phyloP scores from a whole-genome alignment of 2,797 vertebrate species.

The Harpagifer antarcticus region DNA sequence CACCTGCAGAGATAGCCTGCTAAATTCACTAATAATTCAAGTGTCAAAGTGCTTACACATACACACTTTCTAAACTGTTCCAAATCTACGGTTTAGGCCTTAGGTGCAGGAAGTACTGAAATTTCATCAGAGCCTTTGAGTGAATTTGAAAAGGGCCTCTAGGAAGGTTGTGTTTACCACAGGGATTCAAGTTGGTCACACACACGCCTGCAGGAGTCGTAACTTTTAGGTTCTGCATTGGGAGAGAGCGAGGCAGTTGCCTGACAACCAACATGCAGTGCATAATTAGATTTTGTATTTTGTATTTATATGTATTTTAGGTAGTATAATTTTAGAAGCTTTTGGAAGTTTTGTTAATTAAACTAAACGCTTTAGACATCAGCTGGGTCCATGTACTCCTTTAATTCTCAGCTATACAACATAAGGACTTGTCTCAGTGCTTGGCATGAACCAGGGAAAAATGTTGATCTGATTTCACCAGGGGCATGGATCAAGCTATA shows the following conservation, averaged over 20 bases:
- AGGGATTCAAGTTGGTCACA: constrained; percentile 8
- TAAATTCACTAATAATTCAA: constrained; percentile 52
- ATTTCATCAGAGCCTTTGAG: constrained; percentile 37
- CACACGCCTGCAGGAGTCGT: background rate
- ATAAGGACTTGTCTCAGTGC: constrained; percentile 27
- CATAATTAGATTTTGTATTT: constrained; percentile 9
- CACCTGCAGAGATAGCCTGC: constrained; percentile 40
- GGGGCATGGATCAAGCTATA: constrained; percentile 52
- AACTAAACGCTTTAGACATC: constrained; percentile 18
- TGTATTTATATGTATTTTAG: background rate
- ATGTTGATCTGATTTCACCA: constrained; percentile 59
- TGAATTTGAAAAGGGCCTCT: constrained; percentile 35
- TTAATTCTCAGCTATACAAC: constrained; percentile 18
- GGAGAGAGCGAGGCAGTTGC: background rate
- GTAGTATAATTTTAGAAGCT: background rate
- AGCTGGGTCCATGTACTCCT: constrained; percentile 10
- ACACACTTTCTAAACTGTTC: constrained; percentile 6
- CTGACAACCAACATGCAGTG: constrained; percentile 12
- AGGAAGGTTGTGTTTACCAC: constrained; percentile 24
- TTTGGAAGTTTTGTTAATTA: constrained; percentile 17
- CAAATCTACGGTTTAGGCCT: constrained; percentile 31
- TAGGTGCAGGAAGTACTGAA: constrained; percentile 33
- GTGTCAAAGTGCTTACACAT: constrained; percentile 15
- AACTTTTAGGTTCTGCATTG: constrained; percentile 40
- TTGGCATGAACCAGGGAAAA: constrained; percentile 34